phyloP scores from a whole-genome alignment of 2,888 invertebrate genomes.

The Volucella bombylans region DNA sequence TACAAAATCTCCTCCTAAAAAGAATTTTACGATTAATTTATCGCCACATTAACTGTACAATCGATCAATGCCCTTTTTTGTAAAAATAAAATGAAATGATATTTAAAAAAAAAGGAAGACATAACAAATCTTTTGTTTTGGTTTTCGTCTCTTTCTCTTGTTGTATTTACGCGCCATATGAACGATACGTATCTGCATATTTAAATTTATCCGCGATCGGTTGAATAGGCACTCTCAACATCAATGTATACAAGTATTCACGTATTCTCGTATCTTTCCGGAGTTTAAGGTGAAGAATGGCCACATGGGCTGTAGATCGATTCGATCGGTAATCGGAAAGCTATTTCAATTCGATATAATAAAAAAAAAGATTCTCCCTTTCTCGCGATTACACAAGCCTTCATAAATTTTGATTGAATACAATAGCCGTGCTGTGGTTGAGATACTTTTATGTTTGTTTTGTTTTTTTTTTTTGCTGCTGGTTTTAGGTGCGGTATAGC shows the following conservation, averaged over 20 bases:
- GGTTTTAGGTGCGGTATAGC: no score
- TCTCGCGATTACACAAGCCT: no score
- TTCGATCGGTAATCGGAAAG: conserved; percentile 7
- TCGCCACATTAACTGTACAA: conserved; percentile 47
- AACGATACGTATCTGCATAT: conserved; percentile 37
- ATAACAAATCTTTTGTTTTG: conserved; percentile 25
- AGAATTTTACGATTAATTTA: conserved; percentile 40
- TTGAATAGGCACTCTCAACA: conserved; percentile 49
- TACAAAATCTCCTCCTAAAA: not conserved
- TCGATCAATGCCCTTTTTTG: conserved; percentile 68
- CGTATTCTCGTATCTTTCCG: no score
- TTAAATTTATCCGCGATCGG: conserved; percentile 47
- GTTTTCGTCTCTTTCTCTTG: not conserved
- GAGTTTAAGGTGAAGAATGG: conserved; percentile 20
- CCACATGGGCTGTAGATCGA: conserved; percentile 44
- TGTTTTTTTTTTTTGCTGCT: conserved; percentile 5
- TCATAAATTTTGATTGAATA: no score
- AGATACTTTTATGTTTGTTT: conserved; percentile 16
- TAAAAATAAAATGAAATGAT: conserved; percentile 4
- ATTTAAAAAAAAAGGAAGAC: conserved; percentile 9
- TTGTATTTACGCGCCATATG: not conserved
- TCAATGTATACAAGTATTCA: not conserved
- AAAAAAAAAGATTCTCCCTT: no score
- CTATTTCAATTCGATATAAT: no score
- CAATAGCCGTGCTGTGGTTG: conserved; percentile 8